These are phyloP conservation scores for Malacoctenus gilli DNA, from an alignment of 2,797 vertebrate genomes.

Conservation along the genomic window DNA sequence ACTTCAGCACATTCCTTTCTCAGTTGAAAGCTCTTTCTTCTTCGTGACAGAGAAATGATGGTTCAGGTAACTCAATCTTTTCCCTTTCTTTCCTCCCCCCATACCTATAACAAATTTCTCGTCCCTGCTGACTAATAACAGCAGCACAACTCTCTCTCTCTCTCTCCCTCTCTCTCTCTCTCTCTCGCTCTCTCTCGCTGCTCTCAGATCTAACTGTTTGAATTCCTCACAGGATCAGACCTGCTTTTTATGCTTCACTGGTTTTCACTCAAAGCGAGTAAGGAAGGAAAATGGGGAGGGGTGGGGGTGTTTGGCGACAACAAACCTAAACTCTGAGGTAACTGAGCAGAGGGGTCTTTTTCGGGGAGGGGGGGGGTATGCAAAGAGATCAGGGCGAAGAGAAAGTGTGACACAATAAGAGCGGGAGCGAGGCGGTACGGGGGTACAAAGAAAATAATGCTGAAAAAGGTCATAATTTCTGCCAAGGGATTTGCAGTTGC, in stretches of 20 bases:
- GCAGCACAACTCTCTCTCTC: slow-evolving; percentile 39
- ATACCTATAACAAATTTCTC: slow-evolving; percentile 27
- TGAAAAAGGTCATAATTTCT: slow-evolving; percentile 73
- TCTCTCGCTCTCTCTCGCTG: slow-evolving; percentile 13
- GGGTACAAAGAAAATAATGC: slow-evolving; percentile 52
- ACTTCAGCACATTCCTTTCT: slow-evolving; percentile 28
- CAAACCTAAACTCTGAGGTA: slow-evolving; percentile 42
- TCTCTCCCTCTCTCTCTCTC: slow-evolving; percentile 30
- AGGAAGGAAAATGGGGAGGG: slow-evolving; percentile 15
- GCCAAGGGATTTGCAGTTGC: slow-evolving; percentile 78
- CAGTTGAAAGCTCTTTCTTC: slow-evolving; percentile 10
- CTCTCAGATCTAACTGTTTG: slow-evolving; percentile 35
- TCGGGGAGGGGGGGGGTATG: slow-evolving; percentile 5
- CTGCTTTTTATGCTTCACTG: slow-evolving; percentile 81
- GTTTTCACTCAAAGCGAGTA: slow-evolving; percentile 65
- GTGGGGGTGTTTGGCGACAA: slow-evolving; percentile 38
- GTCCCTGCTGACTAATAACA: slow-evolving; percentile 55
- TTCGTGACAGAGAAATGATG: slow-evolving; percentile 30
- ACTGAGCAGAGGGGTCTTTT: slow-evolving; percentile 34
- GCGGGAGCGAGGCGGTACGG: slow-evolving; percentile 12
- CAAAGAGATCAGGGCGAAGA: slow-evolving; percentile 23
- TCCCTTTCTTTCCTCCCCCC: slow-evolving; percentile 21
- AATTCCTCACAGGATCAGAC: slow-evolving; percentile 87
- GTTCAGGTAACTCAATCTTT: slow-evolving; percentile 24
- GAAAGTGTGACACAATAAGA: slow-evolving; percentile 35